Evolutionary conservation across 2,888 invertebrate species (phyloP).

Genomic region (Loripinus fragilis): DNA sequence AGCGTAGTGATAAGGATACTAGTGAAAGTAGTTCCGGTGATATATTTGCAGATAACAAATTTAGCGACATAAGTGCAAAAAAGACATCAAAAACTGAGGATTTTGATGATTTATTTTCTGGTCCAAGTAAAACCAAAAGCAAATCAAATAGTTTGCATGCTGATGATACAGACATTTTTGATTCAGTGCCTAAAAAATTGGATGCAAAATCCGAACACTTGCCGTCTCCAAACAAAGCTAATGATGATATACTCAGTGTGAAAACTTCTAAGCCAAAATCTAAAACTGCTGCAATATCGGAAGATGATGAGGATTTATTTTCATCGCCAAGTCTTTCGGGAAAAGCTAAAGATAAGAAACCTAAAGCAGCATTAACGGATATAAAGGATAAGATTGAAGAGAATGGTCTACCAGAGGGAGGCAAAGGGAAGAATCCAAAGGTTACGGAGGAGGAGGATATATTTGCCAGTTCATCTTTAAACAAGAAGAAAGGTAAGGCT

Average conservation of each 20-base stretch:
- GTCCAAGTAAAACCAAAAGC: conserved; percentile 13
- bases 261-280: conserved; percentile 44
- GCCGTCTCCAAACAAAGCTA: conserved; percentile 34
- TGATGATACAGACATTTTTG: conserved; percentile 54
- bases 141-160: conserved; percentile 29
- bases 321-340: conserved; percentile 45
- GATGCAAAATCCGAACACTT: conserved; percentile 16
- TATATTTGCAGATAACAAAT: conserved; percentile 46
- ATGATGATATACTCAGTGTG: conserved; percentile 43
- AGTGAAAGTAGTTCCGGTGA: conserved; percentile 42
- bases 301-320: conserved; percentile 66
- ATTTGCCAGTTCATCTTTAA: conserved; percentile 17
- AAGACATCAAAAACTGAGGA: conserved; percentile 27
- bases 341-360: conserved; percentile 28
- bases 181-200: conserved; percentile 44
- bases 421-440: conserved; percentile 24
- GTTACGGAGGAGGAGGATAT: conserved; percentile 34
- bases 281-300: conserved; percentile 39
- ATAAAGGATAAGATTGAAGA: conserved; percentile 25
- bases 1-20: conserved; percentile 26
- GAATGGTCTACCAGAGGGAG: conserved; percentile 17
- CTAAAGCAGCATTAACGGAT: not conserved
- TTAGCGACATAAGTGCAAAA: conserved; percentile 31
- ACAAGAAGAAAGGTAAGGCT: not conserved
- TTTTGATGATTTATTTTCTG: conserved; percentile 38